Evolutionary conservation across 1,140 invertebrate species (phyloP).

Genomic region (Drosophila ogumai): DNA sequence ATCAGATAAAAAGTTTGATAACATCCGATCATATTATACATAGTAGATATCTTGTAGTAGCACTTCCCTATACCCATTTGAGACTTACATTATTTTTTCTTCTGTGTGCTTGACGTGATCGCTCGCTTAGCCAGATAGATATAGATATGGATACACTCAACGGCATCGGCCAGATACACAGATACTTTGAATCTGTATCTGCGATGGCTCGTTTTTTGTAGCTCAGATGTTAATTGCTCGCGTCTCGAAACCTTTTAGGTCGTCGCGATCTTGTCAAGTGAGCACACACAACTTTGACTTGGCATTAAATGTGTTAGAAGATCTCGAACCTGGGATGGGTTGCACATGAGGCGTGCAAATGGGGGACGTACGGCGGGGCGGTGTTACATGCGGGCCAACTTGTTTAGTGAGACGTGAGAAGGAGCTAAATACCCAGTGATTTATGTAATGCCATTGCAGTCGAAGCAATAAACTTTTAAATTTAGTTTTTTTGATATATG

Average conservation of each 20-base stretch:
- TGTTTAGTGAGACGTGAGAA: conserved; percentile 19
- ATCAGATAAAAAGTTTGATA: no score
- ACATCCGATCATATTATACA: no score
- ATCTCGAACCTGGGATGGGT: conserved; percentile 10
- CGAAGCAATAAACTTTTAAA: conserved; percentile 6
- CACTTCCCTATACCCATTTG: neutral
- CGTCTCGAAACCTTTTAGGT: conserved; percentile 52
- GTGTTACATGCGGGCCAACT: conserved; percentile 9
- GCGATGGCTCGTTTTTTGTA: conserved; percentile 50
- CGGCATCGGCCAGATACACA: conserved; percentile 32
- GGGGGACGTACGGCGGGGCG: neutral
- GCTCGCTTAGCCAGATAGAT: conserved; percentile 61
- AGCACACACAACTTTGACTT: conserved; percentile 52
- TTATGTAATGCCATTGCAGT: conserved; percentile 24
- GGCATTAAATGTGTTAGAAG: conserved; percentile 70
- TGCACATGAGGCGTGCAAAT: conserved; percentile 7
- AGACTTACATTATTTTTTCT: neutral
- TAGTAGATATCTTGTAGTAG: neutral
- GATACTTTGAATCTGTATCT: conserved; percentile 19
- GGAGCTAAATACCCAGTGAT: conserved; percentile 20
- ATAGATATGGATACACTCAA: conserved; percentile 25
- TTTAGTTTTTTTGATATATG: conserved; percentile 8
- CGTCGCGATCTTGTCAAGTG: conserved; percentile 48
- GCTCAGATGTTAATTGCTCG: conserved; percentile 64
- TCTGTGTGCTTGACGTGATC: conserved; percentile 62